Evolutionary conservation across 2,113 vertebrate species (phyloP).

Genomic region (Morone chrysops): DNA sequence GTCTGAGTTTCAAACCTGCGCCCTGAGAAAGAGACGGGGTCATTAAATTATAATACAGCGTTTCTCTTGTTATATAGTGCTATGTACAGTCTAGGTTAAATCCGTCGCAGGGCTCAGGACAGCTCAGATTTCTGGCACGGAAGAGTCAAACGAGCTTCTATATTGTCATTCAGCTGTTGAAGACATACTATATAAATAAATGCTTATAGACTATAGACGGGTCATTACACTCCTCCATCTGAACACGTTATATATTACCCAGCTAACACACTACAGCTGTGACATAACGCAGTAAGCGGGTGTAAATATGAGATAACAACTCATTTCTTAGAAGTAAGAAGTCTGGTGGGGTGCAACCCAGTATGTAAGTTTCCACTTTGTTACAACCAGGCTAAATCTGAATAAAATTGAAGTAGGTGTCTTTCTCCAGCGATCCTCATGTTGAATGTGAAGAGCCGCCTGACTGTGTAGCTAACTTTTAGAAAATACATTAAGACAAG

Average conservation of each 20-base stretch:
- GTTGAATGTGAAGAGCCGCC: not conserved
- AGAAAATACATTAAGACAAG: not conserved
- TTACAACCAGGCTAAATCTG: not conserved
- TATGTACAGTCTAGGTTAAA: not conserved
- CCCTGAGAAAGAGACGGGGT: slow-evolving; percentile 6
- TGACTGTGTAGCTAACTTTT: not conserved
- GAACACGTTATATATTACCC: not conserved
- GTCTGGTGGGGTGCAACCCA: not conserved
- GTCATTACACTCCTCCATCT: not conserved
- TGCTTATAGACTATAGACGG: not conserved
- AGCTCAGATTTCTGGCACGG: not conserved
- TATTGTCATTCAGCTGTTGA: not conserved
- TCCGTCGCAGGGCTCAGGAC: not conserved
- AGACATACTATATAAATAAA: not conserved
- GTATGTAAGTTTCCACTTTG: not conserved
- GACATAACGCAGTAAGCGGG: too few species aligned
- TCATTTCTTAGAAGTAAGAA: not conserved
- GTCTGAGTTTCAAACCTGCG: slow-evolving; percentile 32
- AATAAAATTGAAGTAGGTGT: not conserved
- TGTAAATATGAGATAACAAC: not conserved
- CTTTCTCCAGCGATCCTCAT: not conserved
- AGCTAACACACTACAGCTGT: too few species aligned
- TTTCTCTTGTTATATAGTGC: not conserved
- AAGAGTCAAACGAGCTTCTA: not conserved
- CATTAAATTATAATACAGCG: slow-evolving; percentile 24